These are phyloP conservation scores for Cynocephalus volans DNA, from an alignment of 2,113 vertebrate species.

Conservation along the genomic window DNA sequence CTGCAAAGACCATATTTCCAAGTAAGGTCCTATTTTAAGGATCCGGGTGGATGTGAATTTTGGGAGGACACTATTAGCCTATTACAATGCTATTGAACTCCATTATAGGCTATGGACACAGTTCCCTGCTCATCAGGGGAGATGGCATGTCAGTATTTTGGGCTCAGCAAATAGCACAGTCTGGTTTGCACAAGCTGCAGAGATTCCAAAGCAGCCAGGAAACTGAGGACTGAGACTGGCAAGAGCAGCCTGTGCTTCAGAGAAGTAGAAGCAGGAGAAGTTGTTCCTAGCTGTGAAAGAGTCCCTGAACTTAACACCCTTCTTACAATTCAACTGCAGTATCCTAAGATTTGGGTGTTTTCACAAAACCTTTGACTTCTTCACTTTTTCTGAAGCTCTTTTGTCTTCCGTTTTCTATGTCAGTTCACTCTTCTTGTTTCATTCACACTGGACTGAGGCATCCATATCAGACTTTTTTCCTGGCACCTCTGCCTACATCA, in stretches of 20 bases:
- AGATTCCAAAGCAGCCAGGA: not conserved
- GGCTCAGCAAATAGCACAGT: not conserved
- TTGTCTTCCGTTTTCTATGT: not conserved
- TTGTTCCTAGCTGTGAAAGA: not conserved
- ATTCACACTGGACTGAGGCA: not conserved
- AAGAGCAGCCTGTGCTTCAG: not conserved
- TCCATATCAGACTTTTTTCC: not conserved
- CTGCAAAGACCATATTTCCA: not conserved
- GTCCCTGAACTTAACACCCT: not conserved
- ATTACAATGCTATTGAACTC: not conserved
- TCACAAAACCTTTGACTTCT: not conserved
- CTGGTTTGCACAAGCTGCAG: not conserved
- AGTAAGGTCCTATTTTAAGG: not conserved
- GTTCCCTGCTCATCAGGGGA: not conserved
- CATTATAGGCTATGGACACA: not conserved
- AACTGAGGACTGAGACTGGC: not conserved
- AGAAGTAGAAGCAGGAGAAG: not conserved
- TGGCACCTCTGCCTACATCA: not conserved
- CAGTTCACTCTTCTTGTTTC: not conserved
- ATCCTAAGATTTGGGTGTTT: not conserved
- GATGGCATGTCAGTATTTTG: not conserved
- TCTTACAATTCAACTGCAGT: not conserved
- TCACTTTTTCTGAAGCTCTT: not conserved
- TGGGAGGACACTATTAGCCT: not conserved
- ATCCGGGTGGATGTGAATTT: not conserved